A percentile compares a stretch with the other conserved stretches of the same genome.
phyloP scores from a whole-genome alignment of 2,888 invertebrate genomes.

The Synergus umbraculus region DNA sequence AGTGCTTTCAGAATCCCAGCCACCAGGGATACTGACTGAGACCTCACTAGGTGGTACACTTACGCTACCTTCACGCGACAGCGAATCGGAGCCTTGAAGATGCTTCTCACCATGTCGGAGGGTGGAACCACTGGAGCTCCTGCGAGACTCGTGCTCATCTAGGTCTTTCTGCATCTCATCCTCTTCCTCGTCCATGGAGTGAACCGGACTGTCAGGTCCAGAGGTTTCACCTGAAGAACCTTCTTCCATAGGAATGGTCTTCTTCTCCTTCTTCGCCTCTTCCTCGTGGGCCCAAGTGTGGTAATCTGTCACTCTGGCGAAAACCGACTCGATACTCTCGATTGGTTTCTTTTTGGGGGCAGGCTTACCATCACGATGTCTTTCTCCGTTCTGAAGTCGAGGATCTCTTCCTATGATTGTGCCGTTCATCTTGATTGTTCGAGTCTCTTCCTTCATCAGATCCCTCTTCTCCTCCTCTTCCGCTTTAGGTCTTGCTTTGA shows the following conservation, averaged over 20 bases:
- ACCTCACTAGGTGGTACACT: slow-evolving; percentile 76
- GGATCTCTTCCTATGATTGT: slow-evolving; percentile 60
- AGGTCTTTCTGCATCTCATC: slow-evolving; percentile 79
- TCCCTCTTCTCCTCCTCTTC: slow-evolving; percentile 61
- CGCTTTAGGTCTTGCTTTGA: slow-evolving; percentile 80
- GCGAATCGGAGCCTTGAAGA: slow-evolving; percentile 72
- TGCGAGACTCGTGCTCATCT: slow-evolving; percentile 73
- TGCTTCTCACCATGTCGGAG: slow-evolving; percentile 71
- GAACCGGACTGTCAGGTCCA: slow-evolving; percentile 90
- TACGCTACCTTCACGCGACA: slow-evolving; percentile 76
- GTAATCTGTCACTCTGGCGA: slow-evolving; percentile 79
- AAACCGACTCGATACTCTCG: slow-evolving; percentile 74
- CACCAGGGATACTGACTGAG: slow-evolving; percentile 75
- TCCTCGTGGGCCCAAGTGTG: slow-evolving; percentile 77
- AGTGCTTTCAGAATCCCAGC: slow-evolving; percentile 76
- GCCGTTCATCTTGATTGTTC: slow-evolving; percentile 63
- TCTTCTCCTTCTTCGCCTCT: slow-evolving; percentile 69
- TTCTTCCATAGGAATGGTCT: slow-evolving; percentile 76
- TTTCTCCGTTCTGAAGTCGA: slow-evolving; percentile 59
- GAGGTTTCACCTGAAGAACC: slow-evolving; percentile 92
- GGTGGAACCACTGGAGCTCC: slow-evolving; percentile 77
- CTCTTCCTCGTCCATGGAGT: slow-evolving; percentile 86
- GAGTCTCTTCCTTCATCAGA: slow-evolving; percentile 56
- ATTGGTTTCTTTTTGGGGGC: slow-evolving; percentile 72
- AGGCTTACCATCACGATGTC: slow-evolving; percentile 68